Evolutionary conservation across 2,888 invertebrate genomes (phyloP), one percentile per base, ranked within the genome.

Genomic region (Orchestes rusci): DNA sequence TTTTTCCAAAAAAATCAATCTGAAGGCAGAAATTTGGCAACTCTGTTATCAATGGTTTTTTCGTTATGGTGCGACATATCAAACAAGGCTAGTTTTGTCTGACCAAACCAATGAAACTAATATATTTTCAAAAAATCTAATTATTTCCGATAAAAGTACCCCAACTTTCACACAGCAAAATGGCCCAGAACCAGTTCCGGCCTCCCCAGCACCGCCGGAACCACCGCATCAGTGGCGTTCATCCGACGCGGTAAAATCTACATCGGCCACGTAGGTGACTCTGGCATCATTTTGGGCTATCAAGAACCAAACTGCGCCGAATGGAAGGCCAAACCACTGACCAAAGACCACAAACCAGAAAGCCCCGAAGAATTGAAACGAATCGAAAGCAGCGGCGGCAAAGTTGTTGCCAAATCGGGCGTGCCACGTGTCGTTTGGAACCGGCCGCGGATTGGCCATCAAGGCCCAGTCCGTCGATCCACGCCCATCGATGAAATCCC

Each of bases 241-340:
- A 91, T 99, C 58, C 78, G 92, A 45, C 79, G 86, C 54, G 88
- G 91, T 27, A 95, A 95, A 75, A 84, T 97, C 56, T 97, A 95
- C 62, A 85, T 93, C 47, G 97, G 96, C 2, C 97, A 97, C 73
- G 96, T 97, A 2, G 97, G 97, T n/a, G 97, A 97, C 70, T 96
- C 96, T 0, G 92, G 88, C 17, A 92, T 99, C 60, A 86, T 93
- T 39, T 56, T 69, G 43, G 67, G 67, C 45, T 68, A 67, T 54
- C 67, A 69, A 52, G 65, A 66, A 34, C 62, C 66, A 3, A 65
- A 63, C 2, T 55, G 79, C 55, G 73, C 76, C 28, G 63, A 64
- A 34, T 93, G 92, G 91, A 77, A 78, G 49, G 84, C 89, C 0
- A 81, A 80, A 62, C 80, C 85, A 5, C 68, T 95, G 44, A 95